Conservation (phyloP, 2,797 vertebrate genomes). For the Malacoraja senta region DNA sequence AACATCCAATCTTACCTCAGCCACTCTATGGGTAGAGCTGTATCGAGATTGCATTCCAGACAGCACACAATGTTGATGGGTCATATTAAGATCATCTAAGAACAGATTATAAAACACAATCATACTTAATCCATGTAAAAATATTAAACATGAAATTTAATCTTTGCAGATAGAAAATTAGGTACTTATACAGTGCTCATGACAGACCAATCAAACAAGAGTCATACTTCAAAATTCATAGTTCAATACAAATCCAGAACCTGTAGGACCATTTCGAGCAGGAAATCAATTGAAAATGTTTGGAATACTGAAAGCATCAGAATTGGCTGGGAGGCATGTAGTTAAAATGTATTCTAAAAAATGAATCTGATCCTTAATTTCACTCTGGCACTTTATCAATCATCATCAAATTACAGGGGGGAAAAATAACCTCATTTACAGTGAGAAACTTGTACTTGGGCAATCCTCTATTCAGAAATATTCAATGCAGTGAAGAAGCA, state of each 20-base stretch:
- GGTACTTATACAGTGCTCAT: slow-evolving; percentile 18
- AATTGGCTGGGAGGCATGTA: background rate
- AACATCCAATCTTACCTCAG: slow-evolving; percentile 65
- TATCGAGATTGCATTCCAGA: slow-evolving; percentile 79
- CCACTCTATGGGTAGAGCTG: slow-evolving; percentile 90
- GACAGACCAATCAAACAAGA: slow-evolving; percentile 22
- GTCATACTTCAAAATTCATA: background rate
- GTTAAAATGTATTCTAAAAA: background rate
- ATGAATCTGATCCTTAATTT: background rate
- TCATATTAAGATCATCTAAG: slow-evolving; percentile 83
- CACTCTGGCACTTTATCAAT: background rate
- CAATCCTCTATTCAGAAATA: background rate
- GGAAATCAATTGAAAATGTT: background rate
- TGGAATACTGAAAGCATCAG: background rate
- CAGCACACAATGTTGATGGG: slow-evolving; percentile 90
- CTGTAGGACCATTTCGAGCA: background rate
- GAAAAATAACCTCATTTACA: background rate
- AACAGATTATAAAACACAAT: slow-evolving; percentile 48
- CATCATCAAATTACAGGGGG: background rate
- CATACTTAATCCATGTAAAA: slow-evolving; percentile 47
- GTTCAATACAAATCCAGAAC: background rate
- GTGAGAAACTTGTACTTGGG: background rate
- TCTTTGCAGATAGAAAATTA: slow-evolving; percentile 50
- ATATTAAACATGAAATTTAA: slow-evolving; percentile 56
- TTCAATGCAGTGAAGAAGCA: background rate